Conservation (phyloP, 92 coral and sea anemone genomes). For the Epizoanthus illoricatus region DNA sequence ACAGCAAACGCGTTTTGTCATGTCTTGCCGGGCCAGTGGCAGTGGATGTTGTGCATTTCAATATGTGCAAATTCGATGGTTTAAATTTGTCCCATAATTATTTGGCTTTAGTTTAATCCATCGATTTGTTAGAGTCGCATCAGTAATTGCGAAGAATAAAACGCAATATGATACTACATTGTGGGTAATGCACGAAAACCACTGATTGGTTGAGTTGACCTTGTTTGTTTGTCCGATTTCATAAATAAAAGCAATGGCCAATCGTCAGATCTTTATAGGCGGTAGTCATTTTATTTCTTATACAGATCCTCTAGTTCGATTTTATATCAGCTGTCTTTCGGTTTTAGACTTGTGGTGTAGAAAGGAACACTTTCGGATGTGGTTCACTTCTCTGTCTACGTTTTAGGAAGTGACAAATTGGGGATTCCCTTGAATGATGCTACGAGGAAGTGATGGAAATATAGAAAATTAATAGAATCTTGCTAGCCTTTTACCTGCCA, state of each 20-base stretch:
- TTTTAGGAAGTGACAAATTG: conserved; percentile 1
- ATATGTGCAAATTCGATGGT: not conserved
- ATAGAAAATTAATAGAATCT: not conserved
- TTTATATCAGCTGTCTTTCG: not conserved
- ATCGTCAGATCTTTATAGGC: too few relatives aligned
- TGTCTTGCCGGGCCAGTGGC: not conserved
- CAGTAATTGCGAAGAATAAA: not conserved
- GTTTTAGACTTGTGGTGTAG: not conserved
- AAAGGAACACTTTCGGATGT: not conserved
- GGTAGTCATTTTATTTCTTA: not conserved
- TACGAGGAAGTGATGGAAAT: not conserved
- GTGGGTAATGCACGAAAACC: too few relatives aligned
- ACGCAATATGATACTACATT: too few relatives aligned
- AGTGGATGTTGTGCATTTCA: not conserved
- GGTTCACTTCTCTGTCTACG: not conserved
- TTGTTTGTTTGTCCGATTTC: too few relatives aligned
- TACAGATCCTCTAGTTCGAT: not conserved
- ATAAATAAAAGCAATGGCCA: too few relatives aligned
- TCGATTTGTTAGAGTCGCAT: not conserved
- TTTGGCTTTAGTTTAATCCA: not conserved
- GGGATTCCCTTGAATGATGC: conserved; percentile 34
- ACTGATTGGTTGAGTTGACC: too few relatives aligned
- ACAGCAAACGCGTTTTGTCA: not conserved
- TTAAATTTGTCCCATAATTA: not conserved
- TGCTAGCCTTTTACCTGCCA: not conserved